Evolutionary conservation across 2,797 vertebrate species (phyloP).

Genomic region (Spinus olivaceus): DNA sequence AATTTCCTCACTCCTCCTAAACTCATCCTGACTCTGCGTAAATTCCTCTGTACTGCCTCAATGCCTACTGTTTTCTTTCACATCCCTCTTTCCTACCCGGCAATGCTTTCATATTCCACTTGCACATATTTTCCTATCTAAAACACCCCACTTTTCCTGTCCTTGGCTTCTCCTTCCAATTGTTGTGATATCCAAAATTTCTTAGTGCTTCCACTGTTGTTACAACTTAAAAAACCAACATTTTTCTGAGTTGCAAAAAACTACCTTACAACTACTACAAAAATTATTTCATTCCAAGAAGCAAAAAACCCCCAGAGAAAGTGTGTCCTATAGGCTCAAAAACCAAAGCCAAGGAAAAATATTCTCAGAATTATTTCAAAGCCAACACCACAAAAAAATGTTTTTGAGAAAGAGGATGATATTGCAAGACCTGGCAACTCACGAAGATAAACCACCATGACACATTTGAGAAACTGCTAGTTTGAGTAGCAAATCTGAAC

Average conservation of each 20-base stretch:
- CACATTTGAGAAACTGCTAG: background rate
- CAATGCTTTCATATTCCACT: background rate
- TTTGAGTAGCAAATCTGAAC: background rate
- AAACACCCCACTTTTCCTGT: background rate
- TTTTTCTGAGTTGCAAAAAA: background rate
- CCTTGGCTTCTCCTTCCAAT: background rate
- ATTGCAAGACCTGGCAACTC: background rate
- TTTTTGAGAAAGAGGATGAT: background rate
- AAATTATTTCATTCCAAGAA: background rate
- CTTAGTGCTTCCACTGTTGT: background rate
- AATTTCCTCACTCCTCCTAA: background rate
- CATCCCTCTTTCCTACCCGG: background rate
- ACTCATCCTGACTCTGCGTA: fast-evolving
- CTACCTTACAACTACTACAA: background rate
- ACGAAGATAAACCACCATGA: background rate
- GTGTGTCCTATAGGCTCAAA: background rate
- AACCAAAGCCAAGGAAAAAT: background rate
- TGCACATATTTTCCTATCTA: background rate
- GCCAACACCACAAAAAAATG: background rate
- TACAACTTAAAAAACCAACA: background rate
- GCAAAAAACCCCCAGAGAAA: background rate
- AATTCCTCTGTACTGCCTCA: background rate
- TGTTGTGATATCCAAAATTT: background rate
- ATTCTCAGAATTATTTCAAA: background rate
- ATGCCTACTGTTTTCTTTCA: background rate